Evolutionary conservation across 2,113 vertebrate genomes (phyloP), one percentile per base, ranked within the genome.

Genomic region (Delphinus delphis): DNA sequence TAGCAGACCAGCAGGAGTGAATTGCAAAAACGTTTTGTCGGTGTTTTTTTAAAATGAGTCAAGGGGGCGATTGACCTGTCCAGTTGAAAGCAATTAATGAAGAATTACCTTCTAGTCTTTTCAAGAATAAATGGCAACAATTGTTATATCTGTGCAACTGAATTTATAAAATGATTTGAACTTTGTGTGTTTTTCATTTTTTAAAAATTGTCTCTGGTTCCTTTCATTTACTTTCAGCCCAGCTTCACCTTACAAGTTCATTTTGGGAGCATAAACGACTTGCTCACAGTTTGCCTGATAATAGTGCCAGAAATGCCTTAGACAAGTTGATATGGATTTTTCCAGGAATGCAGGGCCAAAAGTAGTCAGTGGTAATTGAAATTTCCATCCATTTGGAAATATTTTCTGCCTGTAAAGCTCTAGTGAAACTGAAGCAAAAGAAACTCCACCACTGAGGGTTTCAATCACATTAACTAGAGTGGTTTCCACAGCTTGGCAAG

Each of bases 1-100:
- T 67, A 25, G 25, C 14, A 47, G 47, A 84, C 58, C 62, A 33
- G 53, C 8, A 82, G 68, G 44, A 80, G 36, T 18, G 67, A 89
- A 77, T 8, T 95, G 50, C 58, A 55, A 76, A 76, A 53, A 53
- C 1, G 28, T 73, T 93, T n/a, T 90, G 31, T 67, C 62, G 15
- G 23, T 38, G 8, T 62, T 88, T 47, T 53, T 74, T 65, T 33
- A 17, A 23, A 94, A 60, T 63, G 44, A 83, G 60, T 88, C 67
- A 73, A 81, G 70, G 81, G 33, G 90, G 10, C 26, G 6, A 83
- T 50, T 53, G 50, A 53, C 50, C 68, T 67, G 31, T 94, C 25
- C 70, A 84, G 25, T 26, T 92, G 58, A 81, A 96, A 91, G 53
- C 38, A 85, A 50, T 93, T 82, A 82, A 14, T 84, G 41, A 93